Evolutionary conservation across 2,888 invertebrate genomes (phyloP), one percentile per base, ranked within the genome.

Genomic region (Tineola bisselliella): DNA sequence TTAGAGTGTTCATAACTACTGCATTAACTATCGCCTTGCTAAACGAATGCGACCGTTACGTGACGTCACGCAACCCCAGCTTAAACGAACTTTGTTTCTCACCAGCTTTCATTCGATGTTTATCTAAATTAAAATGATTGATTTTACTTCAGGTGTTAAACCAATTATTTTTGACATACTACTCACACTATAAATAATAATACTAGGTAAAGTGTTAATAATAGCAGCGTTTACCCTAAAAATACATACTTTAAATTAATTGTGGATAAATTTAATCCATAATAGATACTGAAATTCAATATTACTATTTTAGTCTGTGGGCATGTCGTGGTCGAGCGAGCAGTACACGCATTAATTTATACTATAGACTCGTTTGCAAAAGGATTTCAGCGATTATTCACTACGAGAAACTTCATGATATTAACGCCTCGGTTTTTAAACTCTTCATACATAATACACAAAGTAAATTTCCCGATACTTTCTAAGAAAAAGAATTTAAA

Each of bases 301-400:
- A 11, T 56, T n/a, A 1, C 25, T 52, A 30, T 25, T 25, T 17
- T 2, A 2, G 33, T 33, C 13, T 15, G 58, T 30, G 58, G 58
- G 33, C 33, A 58, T 58, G 58, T 33, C 19, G 58, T 33, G 58
- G 58, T 33, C 31, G 15, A 33, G 15, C 12, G 58, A 56, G 13
- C 58, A 31, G 58, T 58, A 17, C 33, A n/a, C 58, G 58, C 58
- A 58, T 58, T 58, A 31, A 58, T 58, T 58, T 30, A 10, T 8
- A 58, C 58, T 54, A 48, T 13, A n/a, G 1, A 58, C 33, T 33
- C 17, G 58, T 58, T 58, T 58, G 58, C 33, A 58, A 58, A n/a
- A 33, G 58, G 33, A 58, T 58, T 58, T 58, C 58, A 58, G n/a
- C 8, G 8, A 19, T 25, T 17, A 52, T 52, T 13, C 52, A 15